Evolutionary conservation across 2,113 vertebrate genomes (phyloP).

Genomic region (Jacana jacana): DNA sequence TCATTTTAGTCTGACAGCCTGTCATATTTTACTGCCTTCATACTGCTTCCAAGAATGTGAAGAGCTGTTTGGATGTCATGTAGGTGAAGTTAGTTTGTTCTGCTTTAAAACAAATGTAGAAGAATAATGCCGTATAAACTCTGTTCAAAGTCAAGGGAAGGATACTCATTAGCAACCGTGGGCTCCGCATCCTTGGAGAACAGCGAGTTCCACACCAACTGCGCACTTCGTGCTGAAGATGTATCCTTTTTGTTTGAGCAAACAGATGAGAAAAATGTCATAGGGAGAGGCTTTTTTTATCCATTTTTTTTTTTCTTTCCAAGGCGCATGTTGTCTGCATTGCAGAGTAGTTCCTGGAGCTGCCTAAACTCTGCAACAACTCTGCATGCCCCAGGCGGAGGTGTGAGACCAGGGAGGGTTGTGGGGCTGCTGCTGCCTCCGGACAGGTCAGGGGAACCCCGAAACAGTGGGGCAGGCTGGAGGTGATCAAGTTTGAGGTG

Average conservation of each 20-base stretch:
- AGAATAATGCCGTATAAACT: not conserved
- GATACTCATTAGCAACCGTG: not conserved
- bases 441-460: not conserved
- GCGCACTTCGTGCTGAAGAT: not conserved
- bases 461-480: not conserved
- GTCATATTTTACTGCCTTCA: constrained; percentile 60
- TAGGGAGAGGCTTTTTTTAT: not conserved
- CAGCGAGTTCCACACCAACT: not conserved
- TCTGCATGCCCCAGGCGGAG: not conserved
- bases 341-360: not conserved
- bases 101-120: constrained; percentile 9
- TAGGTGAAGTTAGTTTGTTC: constrained; percentile 56
- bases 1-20: constrained; percentile 59
- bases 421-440: not conserved
- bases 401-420: not conserved
- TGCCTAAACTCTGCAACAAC: not conserved
- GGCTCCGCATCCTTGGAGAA: not conserved
- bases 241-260: not conserved
- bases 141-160: not conserved
- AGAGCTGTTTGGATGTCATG: constrained; percentile 42
- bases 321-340: not conserved
- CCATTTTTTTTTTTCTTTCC: not conserved
- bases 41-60: constrained; percentile 43
- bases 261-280: not conserved
- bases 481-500: not conserved